These are phyloP conservation scores for Macrotrachela quadricornifera DNA, from an alignment of 1,140 invertebrate species.

Conservation along the genomic window DNA sequence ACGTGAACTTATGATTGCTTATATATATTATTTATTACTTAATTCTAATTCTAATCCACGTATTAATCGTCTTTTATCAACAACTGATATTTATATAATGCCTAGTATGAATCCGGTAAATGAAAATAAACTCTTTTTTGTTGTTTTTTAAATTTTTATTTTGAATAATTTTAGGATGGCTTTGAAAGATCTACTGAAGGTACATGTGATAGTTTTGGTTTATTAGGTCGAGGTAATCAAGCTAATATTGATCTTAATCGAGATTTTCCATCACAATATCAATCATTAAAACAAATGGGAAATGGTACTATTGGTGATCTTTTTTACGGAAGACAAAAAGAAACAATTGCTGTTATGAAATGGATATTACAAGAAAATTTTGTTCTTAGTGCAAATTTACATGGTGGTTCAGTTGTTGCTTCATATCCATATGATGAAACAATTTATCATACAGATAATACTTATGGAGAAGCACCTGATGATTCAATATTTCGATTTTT, in stretches of 20 bases:
- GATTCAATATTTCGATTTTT: slow-evolving; percentile 3
- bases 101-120: slow-evolving; percentile 59
- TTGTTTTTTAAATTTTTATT: slow-evolving; percentile 33
- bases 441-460: background rate
- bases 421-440: slow-evolving; percentile 45
- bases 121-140: too few relatives aligned
- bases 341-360: slow-evolving; percentile 68
- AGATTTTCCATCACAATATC: slow-evolving; percentile 89
- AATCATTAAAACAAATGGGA: slow-evolving; percentile 34
- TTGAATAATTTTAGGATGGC: slow-evolving; percentile 69
- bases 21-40: slow-evolving; percentile 36
- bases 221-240: slow-evolving; percentile 61
- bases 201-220: slow-evolving; percentile 31
- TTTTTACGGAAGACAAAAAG: slow-evolving; percentile 39
- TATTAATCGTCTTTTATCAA: slow-evolving; percentile 42
- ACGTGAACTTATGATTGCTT: slow-evolving; percentile 52
- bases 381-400: slow-evolving; percentile 82
- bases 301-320: slow-evolving; percentile 37
- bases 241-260: slow-evolving; percentile 70
- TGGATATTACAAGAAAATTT: slow-evolving; percentile 69
- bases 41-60: slow-evolving; percentile 41
- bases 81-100: slow-evolving; percentile 61
- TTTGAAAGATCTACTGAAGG: slow-evolving; percentile 51
- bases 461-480: background rate
- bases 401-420: slow-evolving; percentile 71